phyloP scores from a whole-genome alignment of 2,797 vertebrate species.

The Enteromius radiatus region DNA sequence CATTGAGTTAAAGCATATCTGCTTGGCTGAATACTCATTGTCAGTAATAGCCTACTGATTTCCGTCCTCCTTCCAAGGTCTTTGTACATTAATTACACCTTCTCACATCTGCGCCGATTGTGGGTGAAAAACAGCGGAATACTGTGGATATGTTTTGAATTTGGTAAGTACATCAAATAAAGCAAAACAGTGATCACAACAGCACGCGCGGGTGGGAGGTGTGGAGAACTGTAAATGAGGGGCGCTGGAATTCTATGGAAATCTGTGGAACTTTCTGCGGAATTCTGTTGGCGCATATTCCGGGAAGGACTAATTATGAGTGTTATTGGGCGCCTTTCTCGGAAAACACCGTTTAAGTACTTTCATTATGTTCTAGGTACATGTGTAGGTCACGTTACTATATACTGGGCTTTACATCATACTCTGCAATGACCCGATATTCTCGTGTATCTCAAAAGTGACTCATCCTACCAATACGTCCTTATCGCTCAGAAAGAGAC shows the following conservation, averaged over 20 bases:
- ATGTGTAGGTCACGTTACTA: neutral
- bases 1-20: neutral
- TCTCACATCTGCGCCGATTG: neutral
- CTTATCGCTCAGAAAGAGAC: slow-evolving; percentile 31
- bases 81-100: neutral
- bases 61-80: neutral
- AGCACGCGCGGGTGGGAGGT: neutral
- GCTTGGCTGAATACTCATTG: neutral
- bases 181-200: neutral
- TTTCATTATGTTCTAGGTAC: neutral
- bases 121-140: neutral
- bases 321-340: slow-evolving; percentile 16
- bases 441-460: slow-evolving; percentile 16
- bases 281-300: slow-evolving; percentile 32
- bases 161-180: neutral
- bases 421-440: slow-evolving; percentile 1
- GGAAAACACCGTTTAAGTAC: slow-evolving; percentile 15
- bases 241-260: slow-evolving; percentile 25
- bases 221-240: neutral
- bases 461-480: slow-evolving; percentile 38
- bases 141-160: neutral
- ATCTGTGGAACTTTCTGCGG: slow-evolving; percentile 6
- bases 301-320: slow-evolving; percentile 1
- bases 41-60: neutral
- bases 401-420: slow-evolving; percentile 25